Percentiles rank a stretch among this genome's conserved stretches.
These are phyloP conservation scores for Pachycephus smyrnensis DNA, from an alignment of 2,888 invertebrate species.

Conservation along the genomic window DNA sequence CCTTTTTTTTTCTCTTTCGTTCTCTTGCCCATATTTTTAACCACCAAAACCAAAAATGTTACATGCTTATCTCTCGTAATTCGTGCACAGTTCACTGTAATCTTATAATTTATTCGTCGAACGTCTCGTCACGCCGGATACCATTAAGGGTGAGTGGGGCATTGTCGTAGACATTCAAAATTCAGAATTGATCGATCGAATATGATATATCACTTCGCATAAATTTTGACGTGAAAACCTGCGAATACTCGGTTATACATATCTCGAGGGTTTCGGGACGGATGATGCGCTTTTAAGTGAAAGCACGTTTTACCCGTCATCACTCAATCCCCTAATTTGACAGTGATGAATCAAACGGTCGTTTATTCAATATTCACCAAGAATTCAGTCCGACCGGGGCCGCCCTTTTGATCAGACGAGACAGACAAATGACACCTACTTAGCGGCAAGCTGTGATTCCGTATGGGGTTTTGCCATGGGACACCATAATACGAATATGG, in stretches of 20 bases:
- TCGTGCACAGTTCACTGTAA: background rate
- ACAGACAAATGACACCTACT: constrained; percentile 16
- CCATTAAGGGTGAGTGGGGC: background rate
- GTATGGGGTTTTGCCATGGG: constrained; percentile 4
- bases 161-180: background rate
- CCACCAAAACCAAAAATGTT: background rate
- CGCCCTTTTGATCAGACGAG: constrained; percentile 13
- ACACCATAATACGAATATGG: constrained; percentile 2
- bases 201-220: background rate
- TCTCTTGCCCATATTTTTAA: background rate
- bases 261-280: background rate
- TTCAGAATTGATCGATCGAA: background rate
- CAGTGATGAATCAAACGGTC: constrained; percentile 19
- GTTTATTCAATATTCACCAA: background rate
- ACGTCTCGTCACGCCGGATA: background rate
- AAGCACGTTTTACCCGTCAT: background rate
- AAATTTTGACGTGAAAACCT: background rate
- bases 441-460: background rate
- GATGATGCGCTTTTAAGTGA: constrained; percentile 1
- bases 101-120: background rate
- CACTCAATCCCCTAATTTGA: constrained; percentile 15
- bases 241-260: background rate
- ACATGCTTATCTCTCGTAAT: background rate
- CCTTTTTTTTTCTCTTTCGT: background rate
- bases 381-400: constrained; percentile 5